phyloP scores from a whole-genome alignment of 2,113 vertebrate species.

The Grammomys dolichurus region DNA sequence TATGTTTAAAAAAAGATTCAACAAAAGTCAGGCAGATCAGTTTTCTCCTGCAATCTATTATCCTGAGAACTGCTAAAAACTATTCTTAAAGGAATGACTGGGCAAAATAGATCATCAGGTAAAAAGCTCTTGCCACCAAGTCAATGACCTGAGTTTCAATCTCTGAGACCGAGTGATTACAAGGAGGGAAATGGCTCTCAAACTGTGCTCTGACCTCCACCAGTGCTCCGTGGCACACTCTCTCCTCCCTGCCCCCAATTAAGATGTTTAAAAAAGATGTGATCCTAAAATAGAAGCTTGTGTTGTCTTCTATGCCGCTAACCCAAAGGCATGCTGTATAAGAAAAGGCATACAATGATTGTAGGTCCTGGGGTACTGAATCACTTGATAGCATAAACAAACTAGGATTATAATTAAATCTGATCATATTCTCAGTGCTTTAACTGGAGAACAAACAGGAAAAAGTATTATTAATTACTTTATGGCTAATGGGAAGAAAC shows the following conservation, averaged over 20 bases:
- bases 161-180: background rate
- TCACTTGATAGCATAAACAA: conserved; percentile 31
- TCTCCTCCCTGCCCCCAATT: too few species aligned
- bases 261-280: too few species aligned
- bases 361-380: background rate
- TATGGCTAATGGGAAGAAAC: conserved; percentile 18
- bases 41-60: background rate
- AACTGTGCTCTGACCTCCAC: background rate
- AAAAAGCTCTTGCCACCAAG: background rate
- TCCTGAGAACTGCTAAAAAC: background rate
- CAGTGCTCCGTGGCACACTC: too few species aligned
- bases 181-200: too few species aligned
- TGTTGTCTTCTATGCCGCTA: background rate
- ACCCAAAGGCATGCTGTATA: background rate
- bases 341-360: background rate
- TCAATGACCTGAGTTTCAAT: background rate
- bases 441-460: too few species aligned
- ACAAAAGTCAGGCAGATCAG: conserved; percentile 22
- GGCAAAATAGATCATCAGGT: background rate
- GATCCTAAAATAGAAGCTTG: background rate
- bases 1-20: background rate
- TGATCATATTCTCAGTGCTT: too few species aligned
- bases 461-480: background rate
- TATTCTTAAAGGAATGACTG: conserved; percentile 3
- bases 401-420: conserved; percentile 26